Base-by-base conservation (phyloP, 2,113 vertebrate species). In the Brienomyrus brachyistius region DNA sequence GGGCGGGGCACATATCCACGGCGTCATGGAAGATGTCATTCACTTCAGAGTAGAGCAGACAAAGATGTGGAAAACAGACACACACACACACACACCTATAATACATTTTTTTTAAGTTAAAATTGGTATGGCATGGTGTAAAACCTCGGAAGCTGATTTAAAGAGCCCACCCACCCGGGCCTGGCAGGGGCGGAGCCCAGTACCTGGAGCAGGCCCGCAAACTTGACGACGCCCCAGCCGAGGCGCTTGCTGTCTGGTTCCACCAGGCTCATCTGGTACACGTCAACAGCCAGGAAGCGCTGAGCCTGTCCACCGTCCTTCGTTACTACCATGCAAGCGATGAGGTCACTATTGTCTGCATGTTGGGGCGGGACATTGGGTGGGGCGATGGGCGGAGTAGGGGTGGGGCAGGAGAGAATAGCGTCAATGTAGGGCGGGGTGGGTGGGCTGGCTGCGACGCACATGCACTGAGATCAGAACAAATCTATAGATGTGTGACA, bases 191-290 rank as follows among this genome's bases (percentile, higher is more conserved):
- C 13, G 1, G 48, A 87, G 85, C n/a, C 51, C 48, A 74, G 17
- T 92, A 95, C 98, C 96, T 99, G 98, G 48, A 99, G 94, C 83
- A 99, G 97, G 23, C 98, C 98, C 0, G 98, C 98, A 89, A 99
- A 99, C 91, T 99, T 99, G 89, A 99, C 98, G 0, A 99, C 98
- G 23, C 98, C 98, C 98, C 98, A 99, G 66, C 98, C 98, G 1
- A 99, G 97, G 11, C 98, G 96, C 92, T 98, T 98, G 90, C 96
- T 94, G 35, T 99, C 98, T 0, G 98, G 98, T 90, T 99, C 98
- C 88, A 99, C 98, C 91, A 99, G 93, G 91, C 98, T 99, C 98
- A 99, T 99, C 94, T 99, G 98, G 94, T 99, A 99, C 85, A 99
- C 96, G 48, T 99, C 98, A 1, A 99, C 98, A 8, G 98, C 97